phyloP scores from a whole-genome alignment of 2,113 vertebrate genomes.

The Rhadina sibilatrix region DNA sequence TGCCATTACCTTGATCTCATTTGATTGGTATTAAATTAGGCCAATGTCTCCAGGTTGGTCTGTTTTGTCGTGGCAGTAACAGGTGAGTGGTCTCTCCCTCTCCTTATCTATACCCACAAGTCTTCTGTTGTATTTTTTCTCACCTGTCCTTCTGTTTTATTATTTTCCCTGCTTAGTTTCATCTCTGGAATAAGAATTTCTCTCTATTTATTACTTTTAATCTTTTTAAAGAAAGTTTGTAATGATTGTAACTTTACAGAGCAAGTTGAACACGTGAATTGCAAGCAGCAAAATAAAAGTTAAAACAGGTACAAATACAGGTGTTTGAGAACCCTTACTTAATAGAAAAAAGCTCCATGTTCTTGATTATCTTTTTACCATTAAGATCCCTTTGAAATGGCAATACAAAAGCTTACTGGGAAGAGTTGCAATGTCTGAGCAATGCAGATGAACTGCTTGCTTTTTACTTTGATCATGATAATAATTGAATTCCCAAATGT shows the following conservation, averaged over 20 bases:
- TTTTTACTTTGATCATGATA: not conserved
- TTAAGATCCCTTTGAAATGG: not conserved
- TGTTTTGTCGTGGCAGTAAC: not conserved
- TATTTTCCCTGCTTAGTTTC: not conserved
- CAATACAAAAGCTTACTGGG: not conserved
- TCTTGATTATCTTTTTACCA: not conserved
- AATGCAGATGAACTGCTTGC: not conserved
- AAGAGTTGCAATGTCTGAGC: not conserved
- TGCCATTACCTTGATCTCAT: not conserved
- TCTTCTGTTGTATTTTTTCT: not conserved
- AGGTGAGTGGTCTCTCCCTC: not conserved
- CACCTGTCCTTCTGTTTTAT: not conserved
- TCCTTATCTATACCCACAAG: fast-evolving
- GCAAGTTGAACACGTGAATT: not conserved
- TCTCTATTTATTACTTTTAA: not conserved
- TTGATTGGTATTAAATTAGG: not conserved
- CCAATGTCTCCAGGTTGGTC: fast-evolving
- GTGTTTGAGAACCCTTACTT: not conserved
- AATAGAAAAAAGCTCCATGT: not conserved
- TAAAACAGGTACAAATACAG: not conserved
- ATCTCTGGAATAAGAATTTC: not conserved
- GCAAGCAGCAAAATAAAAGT: not conserved
- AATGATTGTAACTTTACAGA: not conserved
- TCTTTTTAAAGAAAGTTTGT: not conserved
- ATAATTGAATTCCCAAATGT: not conserved